A percentile compares a stretch with the other conserved stretches of the same genome.
Conservation (phyloP, 2,797 vertebrate species). For the Epinephelus coioides region DNA sequence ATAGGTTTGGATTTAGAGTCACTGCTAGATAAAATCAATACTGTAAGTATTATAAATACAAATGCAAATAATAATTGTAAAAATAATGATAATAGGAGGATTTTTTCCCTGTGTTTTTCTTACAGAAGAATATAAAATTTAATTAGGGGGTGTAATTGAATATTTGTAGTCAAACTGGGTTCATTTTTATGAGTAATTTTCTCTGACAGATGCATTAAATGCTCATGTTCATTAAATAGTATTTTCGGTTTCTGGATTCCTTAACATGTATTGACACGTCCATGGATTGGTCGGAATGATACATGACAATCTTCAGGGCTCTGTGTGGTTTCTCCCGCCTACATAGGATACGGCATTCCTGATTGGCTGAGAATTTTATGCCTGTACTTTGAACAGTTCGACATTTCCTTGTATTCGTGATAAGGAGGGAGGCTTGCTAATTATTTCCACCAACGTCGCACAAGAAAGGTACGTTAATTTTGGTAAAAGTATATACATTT, state of each 20-base stretch:
- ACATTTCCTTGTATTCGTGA: neutral
- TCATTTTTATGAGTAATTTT: too few relatives aligned
- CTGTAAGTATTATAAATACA: neutral
- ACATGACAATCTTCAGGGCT: neutral
- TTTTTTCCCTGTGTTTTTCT: too few relatives aligned
- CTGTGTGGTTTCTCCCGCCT: neutral
- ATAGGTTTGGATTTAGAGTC: neutral
- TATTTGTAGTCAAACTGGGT: too few relatives aligned
- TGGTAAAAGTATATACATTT: neutral
- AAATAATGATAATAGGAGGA: too few relatives aligned
- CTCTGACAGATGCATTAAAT: neutral
- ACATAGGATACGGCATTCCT: neutral
- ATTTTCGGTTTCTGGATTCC: neutral
- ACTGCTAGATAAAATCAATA: neutral
- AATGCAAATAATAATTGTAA: too few relatives aligned
- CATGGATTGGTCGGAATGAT: accelerated
- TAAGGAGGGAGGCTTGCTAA: accelerated
- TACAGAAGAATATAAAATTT: too few relatives aligned
- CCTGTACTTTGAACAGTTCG: neutral
- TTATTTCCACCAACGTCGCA: accelerated
- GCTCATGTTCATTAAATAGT: neutral
- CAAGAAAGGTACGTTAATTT: neutral
- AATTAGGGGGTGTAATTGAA: too few relatives aligned
- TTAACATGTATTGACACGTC: neutral
- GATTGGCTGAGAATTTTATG: conserved; percentile 31